Evolutionary conservation across 2,113 vertebrate genomes (phyloP).

Genomic region (Pleuronectes platessa): DNA sequence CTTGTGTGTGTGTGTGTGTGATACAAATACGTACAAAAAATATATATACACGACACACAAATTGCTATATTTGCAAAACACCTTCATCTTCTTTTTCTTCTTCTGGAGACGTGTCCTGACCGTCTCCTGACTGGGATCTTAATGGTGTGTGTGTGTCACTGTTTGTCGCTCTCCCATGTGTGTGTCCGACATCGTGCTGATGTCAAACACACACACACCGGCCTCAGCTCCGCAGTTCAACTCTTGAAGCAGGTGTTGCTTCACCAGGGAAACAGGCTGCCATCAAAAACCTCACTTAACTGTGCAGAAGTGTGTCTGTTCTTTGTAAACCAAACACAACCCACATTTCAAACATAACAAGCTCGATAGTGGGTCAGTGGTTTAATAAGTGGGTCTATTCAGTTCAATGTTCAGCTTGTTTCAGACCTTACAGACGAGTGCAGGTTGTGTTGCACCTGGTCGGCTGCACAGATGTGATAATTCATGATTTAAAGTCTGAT

Average conservation of each 20-base stretch:
- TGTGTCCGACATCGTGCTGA: neutral
- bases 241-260: constrained; percentile 2
- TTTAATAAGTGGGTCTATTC: no score
- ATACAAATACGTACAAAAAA: neutral
- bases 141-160: neutral
- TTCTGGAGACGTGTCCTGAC: no score
- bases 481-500: no score
- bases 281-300: constrained; percentile 39
- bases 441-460: no score
- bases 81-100: no score
- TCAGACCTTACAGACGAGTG: no score
- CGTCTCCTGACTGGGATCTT: neutral
- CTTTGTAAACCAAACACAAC: constrained; percentile 37
- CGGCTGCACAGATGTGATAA: no score
- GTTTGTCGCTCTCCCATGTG: neutral
- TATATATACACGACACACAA: neutral
- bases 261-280: neutral
- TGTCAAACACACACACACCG: neutral
- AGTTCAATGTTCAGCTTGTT: no score
- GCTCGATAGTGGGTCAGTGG: neutral
- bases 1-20: neutral
- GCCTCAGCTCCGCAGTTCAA: neutral
- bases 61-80: no score
- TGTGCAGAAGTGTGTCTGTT: constrained; percentile 36
- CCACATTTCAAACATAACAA: constrained; percentile 28